phyloP scores from a whole-genome alignment of 2,113 vertebrate genomes.

The Plectropomus leopardus region DNA sequence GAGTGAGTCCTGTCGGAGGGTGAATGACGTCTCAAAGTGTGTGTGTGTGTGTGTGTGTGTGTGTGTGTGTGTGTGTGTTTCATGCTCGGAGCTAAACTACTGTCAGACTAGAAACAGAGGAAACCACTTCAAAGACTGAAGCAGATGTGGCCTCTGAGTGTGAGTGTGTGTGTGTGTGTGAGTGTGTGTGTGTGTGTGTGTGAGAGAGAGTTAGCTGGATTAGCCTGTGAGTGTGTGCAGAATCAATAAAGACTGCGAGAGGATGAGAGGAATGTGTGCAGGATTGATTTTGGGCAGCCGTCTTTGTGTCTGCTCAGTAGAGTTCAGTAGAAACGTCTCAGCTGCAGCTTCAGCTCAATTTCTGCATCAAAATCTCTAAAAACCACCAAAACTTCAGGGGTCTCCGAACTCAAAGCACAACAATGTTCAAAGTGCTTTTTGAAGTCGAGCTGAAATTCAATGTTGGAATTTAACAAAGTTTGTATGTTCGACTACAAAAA shows the following conservation, averaged over 20 bases:
- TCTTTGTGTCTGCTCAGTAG: not conserved
- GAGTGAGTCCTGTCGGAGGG: not conserved
- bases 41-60: constrained; percentile 2
- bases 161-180: constrained; percentile 22
- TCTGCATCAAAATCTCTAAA: too few relatives aligned
- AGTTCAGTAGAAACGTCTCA: not conserved
- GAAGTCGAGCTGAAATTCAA: too few relatives aligned
- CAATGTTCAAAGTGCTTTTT: too few relatives aligned
- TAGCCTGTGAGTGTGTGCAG: constrained; percentile 57
- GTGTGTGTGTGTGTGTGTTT: constrained; percentile 10
- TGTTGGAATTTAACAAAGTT: too few relatives aligned
- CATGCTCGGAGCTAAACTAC: constrained; percentile 19
- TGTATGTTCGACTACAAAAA: too few relatives aligned
- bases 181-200: constrained; percentile 15
- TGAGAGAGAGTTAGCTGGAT: constrained; percentile 33
- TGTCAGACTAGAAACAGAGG: constrained; percentile 42
- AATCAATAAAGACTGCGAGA: constrained; percentile 54
- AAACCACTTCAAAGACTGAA: constrained; percentile 62
- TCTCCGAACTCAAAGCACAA: too few relatives aligned
- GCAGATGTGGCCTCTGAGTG: constrained; percentile 33
- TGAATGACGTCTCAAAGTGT: constrained; percentile 1
- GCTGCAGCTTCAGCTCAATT: too few relatives aligned
- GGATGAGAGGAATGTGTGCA: constrained; percentile 64
- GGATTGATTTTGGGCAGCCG: constrained; percentile 53
- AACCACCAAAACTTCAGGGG: too few relatives aligned